Conservation (phyloP, 2,113 vertebrate genomes). For the Dicentrarchus labrax region DNA sequence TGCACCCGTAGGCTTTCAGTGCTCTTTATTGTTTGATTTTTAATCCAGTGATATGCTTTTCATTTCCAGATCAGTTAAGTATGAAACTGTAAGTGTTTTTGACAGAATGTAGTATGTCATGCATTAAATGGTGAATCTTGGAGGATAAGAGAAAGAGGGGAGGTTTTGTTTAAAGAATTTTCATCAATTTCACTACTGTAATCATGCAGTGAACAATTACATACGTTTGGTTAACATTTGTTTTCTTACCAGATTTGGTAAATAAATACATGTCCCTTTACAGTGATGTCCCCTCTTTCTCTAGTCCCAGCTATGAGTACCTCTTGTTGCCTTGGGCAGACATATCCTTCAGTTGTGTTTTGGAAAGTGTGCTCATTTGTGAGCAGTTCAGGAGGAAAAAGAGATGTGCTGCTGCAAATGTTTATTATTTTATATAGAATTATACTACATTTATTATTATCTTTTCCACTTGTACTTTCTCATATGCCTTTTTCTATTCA, state of each 20-base stretch:
- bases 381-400: conserved; percentile 47
- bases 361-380: conserved; percentile 34
- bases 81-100: conserved; percentile 27
- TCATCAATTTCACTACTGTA: conserved; percentile 3
- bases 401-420: conserved; percentile 75
- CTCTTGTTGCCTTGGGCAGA: conserved; percentile 55
- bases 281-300: not conserved
- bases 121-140: conserved; percentile 18
- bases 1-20: conserved; percentile 65
- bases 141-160: conserved; percentile 22
- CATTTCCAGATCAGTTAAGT: conserved; percentile 43
- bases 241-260: conserved; percentile 32
- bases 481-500: conserved; percentile 25
- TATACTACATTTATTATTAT: conserved; percentile 66
- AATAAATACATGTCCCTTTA: conserved; percentile 16
- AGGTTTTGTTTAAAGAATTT: not conserved
- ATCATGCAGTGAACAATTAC: conserved; percentile 11
- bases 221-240: conserved; percentile 22
- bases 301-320: conserved; percentile 41
- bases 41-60: conserved; percentile 59
- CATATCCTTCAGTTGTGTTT: conserved; percentile 42
- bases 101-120: conserved; percentile 37
- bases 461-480: conserved; percentile 46
- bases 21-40: conserved; percentile 44
- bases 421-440: conserved; percentile 72